phyloP scores from a whole-genome alignment of 2,113 vertebrate species.

The Spea multiplicata region DNA sequence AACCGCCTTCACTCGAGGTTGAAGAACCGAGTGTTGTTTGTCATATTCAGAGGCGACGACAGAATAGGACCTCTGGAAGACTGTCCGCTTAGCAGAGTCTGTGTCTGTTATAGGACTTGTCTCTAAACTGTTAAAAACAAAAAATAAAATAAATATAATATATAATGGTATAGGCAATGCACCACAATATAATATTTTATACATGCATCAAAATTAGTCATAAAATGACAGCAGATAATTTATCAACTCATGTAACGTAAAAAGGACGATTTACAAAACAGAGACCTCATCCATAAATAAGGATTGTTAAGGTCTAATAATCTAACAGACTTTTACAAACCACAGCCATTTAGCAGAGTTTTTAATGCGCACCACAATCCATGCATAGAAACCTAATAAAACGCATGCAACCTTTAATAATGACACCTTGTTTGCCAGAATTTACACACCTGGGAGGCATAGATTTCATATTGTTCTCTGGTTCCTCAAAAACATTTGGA shows the following conservation, averaged over 20 bases:
- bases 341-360: no score
- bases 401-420: not conserved
- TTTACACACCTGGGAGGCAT: constrained; percentile 91
- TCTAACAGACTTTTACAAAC: no score
- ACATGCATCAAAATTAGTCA: no score
- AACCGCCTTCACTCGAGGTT: constrained; percentile 91
- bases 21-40: constrained; percentile 93
- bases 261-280: no score
- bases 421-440: no score
- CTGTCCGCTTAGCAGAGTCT: constrained; percentile 91
- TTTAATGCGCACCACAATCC: no score
- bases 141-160: constrained; percentile 4
- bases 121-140: constrained; percentile 79
- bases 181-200: no score
- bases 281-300: no score
- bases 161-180: not conserved
- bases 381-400: not conserved
- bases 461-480: constrained; percentile 98
- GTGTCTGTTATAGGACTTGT: constrained; percentile 97
- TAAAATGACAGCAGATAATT: not conserved
- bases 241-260: no score
- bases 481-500: constrained; percentile 96
- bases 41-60: constrained; percentile 98
- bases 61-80: constrained; percentile 96
- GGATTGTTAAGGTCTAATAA: no score